phyloP scores from a whole-genome alignment of 2,888 invertebrate species.

The Platycheirus albimanus region DNA sequence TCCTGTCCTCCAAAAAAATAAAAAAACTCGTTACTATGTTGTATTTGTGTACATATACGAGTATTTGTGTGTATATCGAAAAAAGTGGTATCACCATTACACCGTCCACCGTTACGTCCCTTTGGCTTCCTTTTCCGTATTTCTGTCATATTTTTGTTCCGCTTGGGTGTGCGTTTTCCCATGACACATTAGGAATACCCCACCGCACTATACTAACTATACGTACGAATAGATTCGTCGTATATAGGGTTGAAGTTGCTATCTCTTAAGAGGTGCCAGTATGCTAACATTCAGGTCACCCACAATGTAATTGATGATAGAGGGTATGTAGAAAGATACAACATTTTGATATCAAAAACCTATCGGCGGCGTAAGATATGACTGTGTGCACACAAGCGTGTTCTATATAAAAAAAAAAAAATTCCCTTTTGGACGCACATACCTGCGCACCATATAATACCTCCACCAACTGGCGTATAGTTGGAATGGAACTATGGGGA shows the following conservation, averaged over 20 bases:
- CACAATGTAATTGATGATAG: constrained; percentile 60
- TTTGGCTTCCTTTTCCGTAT: constrained; percentile 40
- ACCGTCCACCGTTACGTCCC: background rate
- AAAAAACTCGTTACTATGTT: background rate
- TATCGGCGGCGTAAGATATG: constrained; percentile 54
- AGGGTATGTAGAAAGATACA: constrained; percentile 5
- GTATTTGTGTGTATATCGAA: background rate
- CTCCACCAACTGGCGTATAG: no score
- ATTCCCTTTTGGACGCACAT: constrained; percentile 47
- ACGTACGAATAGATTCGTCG: no score
- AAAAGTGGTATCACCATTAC: constrained; percentile 14
- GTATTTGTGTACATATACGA: no score
- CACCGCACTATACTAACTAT: no score
- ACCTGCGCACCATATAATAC: constrained; percentile 20
- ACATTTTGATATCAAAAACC: constrained; percentile 67
- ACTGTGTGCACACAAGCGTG: constrained; percentile 33
- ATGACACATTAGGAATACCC: constrained; percentile 49
- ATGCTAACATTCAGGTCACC: constrained; percentile 70
- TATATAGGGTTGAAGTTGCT: no score
- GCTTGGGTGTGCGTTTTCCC: constrained; percentile 53
- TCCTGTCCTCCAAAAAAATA: constrained; percentile 12
- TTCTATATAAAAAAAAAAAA: background rate
- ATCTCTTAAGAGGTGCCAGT: constrained; percentile 60
- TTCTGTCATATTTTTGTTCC: background rate
- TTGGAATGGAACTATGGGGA: no score